A percentile compares a stretch with the other conserved stretches of the same genome.
These are phyloP conservation scores for Scrobipalpa costella DNA, from an alignment of 2,888 invertebrate genomes.

Conservation along the genomic window DNA sequence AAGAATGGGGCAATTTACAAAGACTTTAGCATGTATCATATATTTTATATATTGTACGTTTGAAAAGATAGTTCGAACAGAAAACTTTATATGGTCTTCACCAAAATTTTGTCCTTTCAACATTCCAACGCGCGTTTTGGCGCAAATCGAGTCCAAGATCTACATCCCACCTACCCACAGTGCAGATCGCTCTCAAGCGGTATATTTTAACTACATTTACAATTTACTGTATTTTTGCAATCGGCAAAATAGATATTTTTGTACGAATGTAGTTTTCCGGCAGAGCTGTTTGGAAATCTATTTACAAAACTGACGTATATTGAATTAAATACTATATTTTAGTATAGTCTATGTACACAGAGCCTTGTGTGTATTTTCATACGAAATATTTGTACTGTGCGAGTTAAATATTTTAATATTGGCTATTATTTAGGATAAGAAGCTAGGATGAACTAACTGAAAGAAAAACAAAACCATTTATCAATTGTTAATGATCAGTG, in stretches of 20 bases:
- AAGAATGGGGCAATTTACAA: conserved; percentile 37
- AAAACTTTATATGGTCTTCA: conserved; percentile 50
- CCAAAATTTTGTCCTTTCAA: conserved; percentile 50
- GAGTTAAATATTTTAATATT: conserved; percentile 75
- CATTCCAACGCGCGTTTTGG: conserved; percentile 71
- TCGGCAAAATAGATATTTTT: conserved; percentile 67
- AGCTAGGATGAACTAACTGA: conserved; percentile 66
- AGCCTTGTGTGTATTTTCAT: conserved; percentile 78
- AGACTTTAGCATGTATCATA: conserved; percentile 43
- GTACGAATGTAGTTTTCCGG: conserved; percentile 69
- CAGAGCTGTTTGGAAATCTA: conserved; percentile 62
- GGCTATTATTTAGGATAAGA: conserved; percentile 76
- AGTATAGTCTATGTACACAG: conserved; percentile 76
- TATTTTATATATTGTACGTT: conserved; percentile 43
- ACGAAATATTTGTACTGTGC: conserved; percentile 72
- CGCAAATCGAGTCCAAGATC: conserved; percentile 65
- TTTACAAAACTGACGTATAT: conserved; percentile 75
- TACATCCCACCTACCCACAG: conserved; percentile 73
- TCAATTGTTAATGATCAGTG: conserved; percentile 75
- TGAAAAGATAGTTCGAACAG: conserved; percentile 51
- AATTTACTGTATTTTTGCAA: conserved; percentile 56
- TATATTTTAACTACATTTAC: conserved; percentile 44
- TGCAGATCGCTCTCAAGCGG: conserved; percentile 54
- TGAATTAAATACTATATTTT: conserved; percentile 65
- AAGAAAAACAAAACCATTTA: conserved; percentile 63